Conservation (phyloP, 2,113 vertebrate genomes). For the Myotis yumanensis region DNA sequence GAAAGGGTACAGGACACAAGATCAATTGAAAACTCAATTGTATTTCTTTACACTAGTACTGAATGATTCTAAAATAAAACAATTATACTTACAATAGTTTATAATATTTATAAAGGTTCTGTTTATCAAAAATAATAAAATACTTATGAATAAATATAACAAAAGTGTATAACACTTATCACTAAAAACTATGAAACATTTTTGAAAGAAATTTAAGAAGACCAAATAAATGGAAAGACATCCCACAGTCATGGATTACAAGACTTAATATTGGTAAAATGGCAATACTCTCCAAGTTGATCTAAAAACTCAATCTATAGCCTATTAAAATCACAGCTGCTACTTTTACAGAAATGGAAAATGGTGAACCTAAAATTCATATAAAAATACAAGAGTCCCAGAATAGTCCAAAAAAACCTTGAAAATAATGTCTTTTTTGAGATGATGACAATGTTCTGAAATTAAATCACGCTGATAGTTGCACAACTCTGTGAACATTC, state of each 20-base stretch:
- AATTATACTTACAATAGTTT: background rate
- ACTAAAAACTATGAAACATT: background rate
- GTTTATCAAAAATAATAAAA: conserved; percentile 6
- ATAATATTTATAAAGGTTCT: too few species aligned
- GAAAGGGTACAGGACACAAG: background rate
- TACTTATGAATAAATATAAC: background rate
- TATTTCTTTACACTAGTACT: background rate
- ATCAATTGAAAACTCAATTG: background rate
- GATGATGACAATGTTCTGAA: background rate
- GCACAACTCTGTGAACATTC: background rate
- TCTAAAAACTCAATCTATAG: background rate
- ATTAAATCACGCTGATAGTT: background rate
- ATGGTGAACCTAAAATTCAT: background rate
- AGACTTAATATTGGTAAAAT: background rate
- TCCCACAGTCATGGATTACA: background rate
- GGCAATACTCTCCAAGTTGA: background rate
- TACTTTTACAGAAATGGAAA: background rate
- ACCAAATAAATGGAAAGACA: background rate
- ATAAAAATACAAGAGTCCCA: background rate
- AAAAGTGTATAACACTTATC: background rate
- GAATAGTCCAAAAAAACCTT: background rate
- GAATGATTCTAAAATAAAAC: conserved; percentile 8
- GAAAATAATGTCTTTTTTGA: background rate
- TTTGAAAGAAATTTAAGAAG: background rate
- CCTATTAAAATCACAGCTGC: background rate